Conservation (phyloP, 2,888 invertebrate genomes). For the Omphaloscelis lunosa region DNA sequence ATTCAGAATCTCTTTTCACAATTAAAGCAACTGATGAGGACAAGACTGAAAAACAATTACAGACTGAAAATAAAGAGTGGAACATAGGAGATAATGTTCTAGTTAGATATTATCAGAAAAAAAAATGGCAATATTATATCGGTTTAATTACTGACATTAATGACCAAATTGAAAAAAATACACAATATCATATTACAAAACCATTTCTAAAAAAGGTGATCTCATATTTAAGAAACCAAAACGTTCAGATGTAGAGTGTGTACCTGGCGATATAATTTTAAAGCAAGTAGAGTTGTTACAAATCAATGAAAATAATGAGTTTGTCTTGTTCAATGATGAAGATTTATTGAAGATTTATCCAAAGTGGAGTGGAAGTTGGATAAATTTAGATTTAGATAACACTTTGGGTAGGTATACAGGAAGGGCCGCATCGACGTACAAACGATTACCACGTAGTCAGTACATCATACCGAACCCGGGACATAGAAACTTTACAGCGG, state of each 20-base stretch:
- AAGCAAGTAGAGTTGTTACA: too few relatives aligned
- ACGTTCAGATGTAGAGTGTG: conserved; percentile 4
- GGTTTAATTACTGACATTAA: conserved; percentile 6
- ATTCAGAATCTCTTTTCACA: not conserved
- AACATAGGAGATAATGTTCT: conserved; percentile 7
- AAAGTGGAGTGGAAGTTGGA: too few relatives aligned
- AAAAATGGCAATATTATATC: not conserved
- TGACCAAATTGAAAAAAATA: not conserved
- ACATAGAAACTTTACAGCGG: too few relatives aligned
- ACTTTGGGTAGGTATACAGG: too few relatives aligned
- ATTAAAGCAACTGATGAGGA: not conserved
- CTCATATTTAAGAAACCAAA: not conserved
- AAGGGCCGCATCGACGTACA: too few relatives aligned
- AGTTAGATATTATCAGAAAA: not conserved
- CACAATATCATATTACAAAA: not conserved
- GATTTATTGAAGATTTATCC: too few relatives aligned
- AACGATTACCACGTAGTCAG: too few relatives aligned
- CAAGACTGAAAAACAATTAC: not conserved
- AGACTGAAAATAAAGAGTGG: not conserved
- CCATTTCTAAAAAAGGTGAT: conserved; percentile 3
- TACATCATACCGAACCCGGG: too few relatives aligned
- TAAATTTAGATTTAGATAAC: too few relatives aligned
- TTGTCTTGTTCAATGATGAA: too few relatives aligned
- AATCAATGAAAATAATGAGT: too few relatives aligned
- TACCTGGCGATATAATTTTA: too few relatives aligned